Evolutionary conservation across 2,888 invertebrate species (phyloP), one percentile per base, ranked within the genome.

Genomic region (Pemphredon lugubris): DNA sequence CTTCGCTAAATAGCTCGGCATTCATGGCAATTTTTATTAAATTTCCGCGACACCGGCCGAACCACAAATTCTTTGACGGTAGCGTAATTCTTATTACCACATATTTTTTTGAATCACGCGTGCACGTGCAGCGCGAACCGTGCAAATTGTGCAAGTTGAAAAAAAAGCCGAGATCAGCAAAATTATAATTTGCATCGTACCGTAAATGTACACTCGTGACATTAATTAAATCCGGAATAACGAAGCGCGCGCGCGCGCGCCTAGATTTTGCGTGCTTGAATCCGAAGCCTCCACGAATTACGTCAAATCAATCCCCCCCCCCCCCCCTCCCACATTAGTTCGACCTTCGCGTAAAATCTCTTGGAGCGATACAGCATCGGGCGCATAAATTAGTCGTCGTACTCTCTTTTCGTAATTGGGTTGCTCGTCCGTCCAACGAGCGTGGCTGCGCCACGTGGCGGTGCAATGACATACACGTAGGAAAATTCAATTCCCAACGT

Each of bases 281-380:
- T n/a, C 3, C 7, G 44, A 30, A n/a, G 16, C 32, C 64, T 3
- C 32, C 18, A 23, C 32, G 11, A 53, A 69, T 69, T 58, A 9
- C n/a, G 18, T 21, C 32, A 26, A 14, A 42, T 54, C 58, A 66
- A 55, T 60, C 55, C 18, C 16, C 30, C 6, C 39, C 20, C 37
- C 13, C 40, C 7, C 37, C 32, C 5, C 23, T 16, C 3, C 7
- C 50, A 18, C 26, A 39, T 45, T 13, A 9, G 11, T 14, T 47
- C 51, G 65, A 45, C 74, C 74, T 74, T 74, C 50, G 30, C 21
- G 21, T 21, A 34, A 47, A n/a, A n/a, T 40, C 53, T 34, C 18
- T 39, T 23, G 16, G 16, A 21, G 11, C 40, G 23, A 21, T 34
- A 42, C 32, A 34, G 20, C 16, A 23, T 4, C 50, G 54, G 44